These are phyloP conservation scores for Paracentrotus lividus DNA, from an alignment of 53 echinoderm and acorn worm species.

Conservation along the genomic window DNA sequence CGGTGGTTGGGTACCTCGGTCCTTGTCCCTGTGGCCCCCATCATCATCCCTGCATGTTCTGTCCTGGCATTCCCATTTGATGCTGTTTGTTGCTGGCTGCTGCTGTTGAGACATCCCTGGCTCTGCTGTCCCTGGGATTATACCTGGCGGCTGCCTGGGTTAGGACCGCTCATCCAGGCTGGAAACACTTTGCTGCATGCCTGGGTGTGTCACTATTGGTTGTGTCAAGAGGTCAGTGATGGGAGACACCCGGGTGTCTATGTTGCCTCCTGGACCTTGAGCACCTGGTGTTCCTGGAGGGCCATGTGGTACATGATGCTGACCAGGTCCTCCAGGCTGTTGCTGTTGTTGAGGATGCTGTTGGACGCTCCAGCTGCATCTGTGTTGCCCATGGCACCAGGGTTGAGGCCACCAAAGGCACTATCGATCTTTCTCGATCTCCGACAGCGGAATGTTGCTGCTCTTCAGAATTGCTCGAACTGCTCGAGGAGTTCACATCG, in stretches of 20 bases:
- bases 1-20: constrained; percentile 57
- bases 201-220: constrained; percentile 22
- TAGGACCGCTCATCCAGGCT: constrained; percentile 40
- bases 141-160: constrained; percentile 34
- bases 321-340: constrained; percentile 51
- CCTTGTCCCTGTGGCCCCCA: constrained; percentile 66
- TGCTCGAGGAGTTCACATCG: constrained; percentile 81
- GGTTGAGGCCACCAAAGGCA: constrained; percentile 70
- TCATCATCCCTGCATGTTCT: constrained; percentile 68
- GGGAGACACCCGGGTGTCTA: constrained; percentile 59
- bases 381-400: constrained; percentile 13
- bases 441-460: constrained; percentile 70
- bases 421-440: constrained; percentile 74
- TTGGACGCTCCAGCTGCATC: constrained; percentile 48
- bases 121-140: constrained; percentile 70
- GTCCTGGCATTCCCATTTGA: constrained; percentile 67
- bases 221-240: constrained; percentile 61
- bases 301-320: constrained; percentile 36
- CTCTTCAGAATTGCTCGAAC: constrained; percentile 81
- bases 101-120: constrained; percentile 55
- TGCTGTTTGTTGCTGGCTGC: constrained; percentile 45
- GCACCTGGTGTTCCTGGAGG: constrained; percentile 63
- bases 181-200: constrained; percentile 68
- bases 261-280: not conserved
- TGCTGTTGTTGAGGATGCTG: constrained; percentile 72